These are phyloP conservation scores for Germaria angustata DNA, from an alignment of 2,888 invertebrate genomes.

Conservation along the genomic window DNA sequence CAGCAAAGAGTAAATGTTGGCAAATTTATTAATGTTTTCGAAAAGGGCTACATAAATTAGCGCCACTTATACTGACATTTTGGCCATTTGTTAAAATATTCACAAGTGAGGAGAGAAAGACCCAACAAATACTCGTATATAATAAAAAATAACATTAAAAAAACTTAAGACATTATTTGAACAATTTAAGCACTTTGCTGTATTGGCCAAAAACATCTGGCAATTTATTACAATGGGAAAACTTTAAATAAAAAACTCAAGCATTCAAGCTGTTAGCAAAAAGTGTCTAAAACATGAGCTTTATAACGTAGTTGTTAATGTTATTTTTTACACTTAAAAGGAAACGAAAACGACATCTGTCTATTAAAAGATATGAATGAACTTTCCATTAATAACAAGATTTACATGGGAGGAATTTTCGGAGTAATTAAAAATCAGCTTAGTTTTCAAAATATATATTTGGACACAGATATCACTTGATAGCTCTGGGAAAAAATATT, in stretches of 20 bases:
- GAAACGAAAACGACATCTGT: too few species aligned
- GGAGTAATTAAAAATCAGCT: too few species aligned
- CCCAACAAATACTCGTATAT: not conserved
- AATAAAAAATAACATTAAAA: constrained; percentile 5
- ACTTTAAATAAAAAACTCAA: not conserved
- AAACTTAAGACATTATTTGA: constrained; percentile 10
- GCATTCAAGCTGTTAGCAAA: not conserved
- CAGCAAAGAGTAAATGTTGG: constrained; percentile 4
- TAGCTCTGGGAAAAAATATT: too few species aligned
- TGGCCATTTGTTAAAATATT: constrained; percentile 30
- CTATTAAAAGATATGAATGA: too few species aligned
- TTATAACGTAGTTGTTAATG: not conserved
- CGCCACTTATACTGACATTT: constrained; percentile 38
- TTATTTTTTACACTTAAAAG: too few species aligned
- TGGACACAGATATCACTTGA: too few species aligned
- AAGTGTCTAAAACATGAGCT: not conserved
- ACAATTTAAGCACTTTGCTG: not conserved
- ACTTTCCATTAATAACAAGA: too few species aligned
- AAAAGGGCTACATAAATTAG: constrained; percentile 12
- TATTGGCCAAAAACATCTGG: constrained; percentile 16
- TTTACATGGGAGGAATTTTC: too few species aligned
- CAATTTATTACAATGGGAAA: not conserved
- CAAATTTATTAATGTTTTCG: not conserved
- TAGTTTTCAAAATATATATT: too few species aligned
- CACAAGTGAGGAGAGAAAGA: not conserved